Conservation (phyloP, 2,888 invertebrate species). For the Pharmacophagus antenor region DNA sequence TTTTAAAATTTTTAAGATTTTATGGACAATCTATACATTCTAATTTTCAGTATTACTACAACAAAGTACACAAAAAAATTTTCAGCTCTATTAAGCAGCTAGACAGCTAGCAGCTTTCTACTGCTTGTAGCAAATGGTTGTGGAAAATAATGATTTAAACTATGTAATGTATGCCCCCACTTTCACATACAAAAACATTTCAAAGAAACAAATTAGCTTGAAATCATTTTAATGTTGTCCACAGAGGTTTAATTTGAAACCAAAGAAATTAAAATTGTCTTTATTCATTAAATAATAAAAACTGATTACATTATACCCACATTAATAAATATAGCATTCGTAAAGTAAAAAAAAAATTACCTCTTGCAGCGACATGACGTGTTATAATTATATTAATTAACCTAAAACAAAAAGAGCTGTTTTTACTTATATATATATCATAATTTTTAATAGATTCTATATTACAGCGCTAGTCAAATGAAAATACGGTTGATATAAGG, state of each 20-base stretch:
- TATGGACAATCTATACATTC: too few relatives aligned
- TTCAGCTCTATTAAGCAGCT: not conserved
- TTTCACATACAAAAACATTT: not conserved
- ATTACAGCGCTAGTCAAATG: not conserved
- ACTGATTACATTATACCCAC: not conserved
- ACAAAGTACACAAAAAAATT: not conserved
- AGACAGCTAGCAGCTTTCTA: not conserved
- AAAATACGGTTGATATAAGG: not conserved
- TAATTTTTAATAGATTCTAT: not conserved
- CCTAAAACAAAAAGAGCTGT: conserved; percentile 14
- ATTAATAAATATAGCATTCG: not conserved
- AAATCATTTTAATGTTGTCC: not conserved
- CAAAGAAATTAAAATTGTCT: not conserved
- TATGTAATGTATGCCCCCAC: not conserved
- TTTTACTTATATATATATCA: not conserved
- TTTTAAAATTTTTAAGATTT: too few relatives aligned
- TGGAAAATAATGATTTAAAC: not conserved
- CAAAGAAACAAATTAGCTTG: not conserved
- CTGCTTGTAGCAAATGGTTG: not conserved
- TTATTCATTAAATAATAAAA: not conserved
- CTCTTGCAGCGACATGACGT: conserved; percentile 30
- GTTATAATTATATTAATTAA: conserved; percentile 10
- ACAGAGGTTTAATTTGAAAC: not conserved
- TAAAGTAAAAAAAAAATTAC: conserved; percentile 10
- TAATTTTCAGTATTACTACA: not conserved